phyloP scores from a whole-genome alignment of 2,113 vertebrate genomes.

The Phycodurus eques region DNA sequence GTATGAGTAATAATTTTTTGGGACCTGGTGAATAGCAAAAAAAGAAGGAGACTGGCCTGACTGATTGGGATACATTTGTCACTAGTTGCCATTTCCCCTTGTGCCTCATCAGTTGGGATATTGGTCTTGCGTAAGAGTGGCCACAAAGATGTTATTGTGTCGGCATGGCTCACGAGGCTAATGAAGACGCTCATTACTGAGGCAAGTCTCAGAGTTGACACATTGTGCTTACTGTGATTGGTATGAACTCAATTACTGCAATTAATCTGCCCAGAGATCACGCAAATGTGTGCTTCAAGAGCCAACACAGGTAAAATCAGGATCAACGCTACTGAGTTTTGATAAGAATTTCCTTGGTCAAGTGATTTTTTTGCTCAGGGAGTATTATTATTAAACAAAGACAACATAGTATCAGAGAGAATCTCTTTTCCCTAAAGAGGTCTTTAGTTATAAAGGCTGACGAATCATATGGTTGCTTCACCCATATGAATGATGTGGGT shows the following conservation, averaged over 20 bases:
- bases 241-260: slow-evolving; percentile 67
- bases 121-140: slow-evolving; percentile 42
- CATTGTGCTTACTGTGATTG: slow-evolving; percentile 57
- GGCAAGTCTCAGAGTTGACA: slow-evolving; percentile 36
- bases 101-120: slow-evolving; percentile 42
- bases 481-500: not conserved
- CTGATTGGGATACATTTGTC: slow-evolving; percentile 30
- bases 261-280: slow-evolving; percentile 65
- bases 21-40: not conserved
- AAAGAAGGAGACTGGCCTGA: slow-evolving; percentile 2
- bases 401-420: slow-evolving; percentile 5
- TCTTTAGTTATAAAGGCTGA: slow-evolving; percentile 1
- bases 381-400: slow-evolving; percentile 19
- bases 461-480: not conserved
- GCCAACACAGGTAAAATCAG: slow-evolving; percentile 17
- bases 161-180: slow-evolving; percentile 54
- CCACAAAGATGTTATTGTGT: slow-evolving; percentile 72
- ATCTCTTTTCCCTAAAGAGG: slow-evolving; percentile 39
- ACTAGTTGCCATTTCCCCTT: slow-evolving; percentile 20
- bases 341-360: not conserved
- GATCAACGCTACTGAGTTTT: not conserved
- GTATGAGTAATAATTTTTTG: not conserved
- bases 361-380: not conserved
- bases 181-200: slow-evolving; percentile 65
- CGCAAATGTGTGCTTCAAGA: slow-evolving; percentile 27